Evolutionary conservation across 53 echinoderm and acorn worm species (phyloP).

Genomic region (Temnopleurus reevesii): DNA sequence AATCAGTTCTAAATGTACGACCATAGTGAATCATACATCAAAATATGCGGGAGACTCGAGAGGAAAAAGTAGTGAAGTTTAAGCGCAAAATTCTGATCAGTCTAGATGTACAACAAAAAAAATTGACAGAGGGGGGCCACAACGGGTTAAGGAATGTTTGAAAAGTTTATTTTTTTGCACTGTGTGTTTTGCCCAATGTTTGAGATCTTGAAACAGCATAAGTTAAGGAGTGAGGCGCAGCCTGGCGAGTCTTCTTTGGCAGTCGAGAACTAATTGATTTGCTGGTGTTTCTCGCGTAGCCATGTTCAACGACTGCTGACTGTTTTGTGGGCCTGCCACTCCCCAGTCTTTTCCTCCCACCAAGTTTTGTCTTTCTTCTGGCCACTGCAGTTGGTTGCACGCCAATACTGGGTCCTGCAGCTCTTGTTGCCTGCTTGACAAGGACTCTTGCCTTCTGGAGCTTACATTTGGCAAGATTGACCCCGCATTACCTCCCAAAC

Average conservation of each 20-base stretch:
- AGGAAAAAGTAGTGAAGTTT: slow-evolving; percentile 32
- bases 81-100: not conserved
- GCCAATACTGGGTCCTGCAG: not conserved
- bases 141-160: too few species aligned
- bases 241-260: not conserved
- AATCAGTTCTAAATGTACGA: slow-evolving; percentile 34
- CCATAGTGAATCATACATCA: slow-evolving; percentile 32
- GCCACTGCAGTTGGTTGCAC: not conserved
- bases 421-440: too few species aligned
- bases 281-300: not conserved
- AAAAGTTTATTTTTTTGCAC: too few species aligned
- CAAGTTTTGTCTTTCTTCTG: not conserved
- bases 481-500: not conserved
- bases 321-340: not conserved
- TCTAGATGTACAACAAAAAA: slow-evolving; percentile 16
- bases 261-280: not conserved
- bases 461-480: not conserved
- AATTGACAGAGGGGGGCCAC: not conserved
- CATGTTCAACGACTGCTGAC: not conserved
- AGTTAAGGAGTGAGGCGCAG: not conserved
- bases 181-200: not conserved
- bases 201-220: not conserved
- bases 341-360: not conserved
- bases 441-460: not conserved
- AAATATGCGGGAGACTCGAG: slow-evolving; percentile 37